These are phyloP conservation scores for Drosophila lowei DNA, from an alignment of 1,140 invertebrate genomes.

Conservation along the genomic window DNA sequence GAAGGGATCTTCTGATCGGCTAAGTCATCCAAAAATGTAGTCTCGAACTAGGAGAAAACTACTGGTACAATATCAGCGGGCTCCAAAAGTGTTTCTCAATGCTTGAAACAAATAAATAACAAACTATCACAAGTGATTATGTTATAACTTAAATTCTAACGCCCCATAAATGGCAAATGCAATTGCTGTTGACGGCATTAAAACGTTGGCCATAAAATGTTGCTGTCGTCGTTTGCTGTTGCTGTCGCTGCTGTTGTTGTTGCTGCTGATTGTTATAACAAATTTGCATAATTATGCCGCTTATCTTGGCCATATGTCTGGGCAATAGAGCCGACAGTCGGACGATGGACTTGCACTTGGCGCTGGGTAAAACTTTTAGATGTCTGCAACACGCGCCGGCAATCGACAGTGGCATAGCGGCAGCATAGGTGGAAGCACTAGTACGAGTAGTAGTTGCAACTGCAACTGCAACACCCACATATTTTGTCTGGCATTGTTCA, in stretches of 20 bases:
- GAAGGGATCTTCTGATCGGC: no score
- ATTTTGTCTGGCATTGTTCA: conserved; percentile 31
- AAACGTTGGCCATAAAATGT: conserved; percentile 60
- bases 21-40: no score
- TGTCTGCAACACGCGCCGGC: conserved; percentile 40
- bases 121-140: conserved; percentile 54
- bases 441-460: background rate
- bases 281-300: conserved; percentile 82
- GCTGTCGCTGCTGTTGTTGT: conserved; percentile 12
- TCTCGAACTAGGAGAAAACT: background rate
- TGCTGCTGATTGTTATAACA: conserved; percentile 69
- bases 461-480: conserved; percentile 53
- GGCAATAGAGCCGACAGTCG: conserved; percentile 20
- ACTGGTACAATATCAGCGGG: background rate
- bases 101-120: conserved; percentile 29
- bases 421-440: background rate
- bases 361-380: conserved; percentile 28
- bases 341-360: conserved; percentile 15
- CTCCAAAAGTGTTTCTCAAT: no score
- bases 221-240: conserved; percentile 30
- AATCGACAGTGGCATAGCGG: conserved; percentile 20
- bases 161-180: conserved; percentile 70
- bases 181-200: conserved; percentile 68
- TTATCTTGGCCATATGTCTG: conserved; percentile 78
- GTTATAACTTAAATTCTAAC: conserved; percentile 69